These are phyloP conservation scores for Bettongia penicillata DNA, from an alignment of 2,113 vertebrate species.

Conservation along the genomic window DNA sequence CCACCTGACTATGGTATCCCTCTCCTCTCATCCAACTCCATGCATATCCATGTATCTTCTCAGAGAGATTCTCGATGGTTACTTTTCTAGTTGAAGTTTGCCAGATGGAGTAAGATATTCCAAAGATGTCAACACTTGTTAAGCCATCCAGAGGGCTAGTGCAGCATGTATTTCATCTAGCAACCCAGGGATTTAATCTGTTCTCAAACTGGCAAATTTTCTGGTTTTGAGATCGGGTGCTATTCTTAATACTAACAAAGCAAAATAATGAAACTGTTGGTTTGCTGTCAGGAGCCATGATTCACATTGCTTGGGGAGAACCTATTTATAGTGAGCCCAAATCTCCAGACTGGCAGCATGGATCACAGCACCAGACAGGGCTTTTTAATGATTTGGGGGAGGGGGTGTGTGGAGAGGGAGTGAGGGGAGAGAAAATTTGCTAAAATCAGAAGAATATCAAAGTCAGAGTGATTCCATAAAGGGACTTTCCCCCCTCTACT, in stretches of 20 bases:
- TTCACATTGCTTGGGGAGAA: conserved; percentile 48
- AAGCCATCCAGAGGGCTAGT: not conserved
- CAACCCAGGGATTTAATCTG: not conserved
- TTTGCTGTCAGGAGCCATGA: conserved; percentile 60
- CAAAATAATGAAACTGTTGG: conserved; percentile 65
- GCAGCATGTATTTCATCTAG: not conserved
- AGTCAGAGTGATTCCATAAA: not conserved
- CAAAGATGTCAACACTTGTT: conserved; percentile 14
- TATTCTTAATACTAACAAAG: conserved; percentile 58
- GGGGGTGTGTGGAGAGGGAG: not conserved
- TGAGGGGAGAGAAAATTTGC: conserved; percentile 29
- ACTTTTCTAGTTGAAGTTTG: conserved; percentile 44
- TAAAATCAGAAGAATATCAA: conserved; percentile 36
- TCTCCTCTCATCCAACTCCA: not conserved
- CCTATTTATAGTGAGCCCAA: conserved; percentile 41
- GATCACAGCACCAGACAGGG: conserved; percentile 32
- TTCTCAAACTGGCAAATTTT: conserved; percentile 25
- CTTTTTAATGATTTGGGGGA: conserved; percentile 39
- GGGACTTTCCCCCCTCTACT: not conserved
- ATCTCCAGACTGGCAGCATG: conserved; percentile 51
- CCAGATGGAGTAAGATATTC: conserved; percentile 3
- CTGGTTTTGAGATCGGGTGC: conserved; percentile 1
- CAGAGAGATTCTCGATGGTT: conserved; percentile 12
- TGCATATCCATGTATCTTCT: conserved; percentile 18
- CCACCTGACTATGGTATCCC: not conserved